A percentile compares a stretch with the other conserved stretches of the same genome.
These are phyloP conservation scores for Psilanteris sp. DNA, from an alignment of 1,140 invertebrate species.

Conservation along the genomic window DNA sequence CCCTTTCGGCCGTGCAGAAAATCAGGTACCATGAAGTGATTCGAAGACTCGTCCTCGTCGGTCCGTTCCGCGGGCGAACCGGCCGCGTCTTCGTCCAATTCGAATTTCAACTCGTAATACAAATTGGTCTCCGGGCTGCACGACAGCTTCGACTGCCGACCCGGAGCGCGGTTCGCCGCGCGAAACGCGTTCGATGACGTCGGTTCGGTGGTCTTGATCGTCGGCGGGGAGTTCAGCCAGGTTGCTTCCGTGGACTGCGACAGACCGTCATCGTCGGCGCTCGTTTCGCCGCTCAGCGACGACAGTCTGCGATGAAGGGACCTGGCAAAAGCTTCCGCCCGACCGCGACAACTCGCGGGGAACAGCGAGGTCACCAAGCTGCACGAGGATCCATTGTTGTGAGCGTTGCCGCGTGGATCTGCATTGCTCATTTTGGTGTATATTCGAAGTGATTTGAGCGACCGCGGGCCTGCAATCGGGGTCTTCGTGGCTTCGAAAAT, in stretches of 20 bases:
- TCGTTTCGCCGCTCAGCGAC: constrained; percentile 82
- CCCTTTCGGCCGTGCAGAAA: too few species aligned
- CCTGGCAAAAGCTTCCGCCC: constrained; percentile 88
- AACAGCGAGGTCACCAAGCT: constrained; percentile 80
- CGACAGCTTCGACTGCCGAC: constrained; percentile 73
- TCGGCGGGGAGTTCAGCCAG: constrained; percentile 67
- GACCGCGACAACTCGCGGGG: constrained; percentile 86
- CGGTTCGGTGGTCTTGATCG: constrained; percentile 75
- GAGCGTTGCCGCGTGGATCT: constrained; percentile 66
- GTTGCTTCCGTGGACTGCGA: constrained; percentile 62
- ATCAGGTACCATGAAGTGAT: too few species aligned
- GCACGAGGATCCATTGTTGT: constrained; percentile 72
- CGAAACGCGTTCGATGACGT: constrained; percentile 13
- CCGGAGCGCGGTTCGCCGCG: constrained; percentile 65
- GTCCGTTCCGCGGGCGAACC: constrained; percentile 85
- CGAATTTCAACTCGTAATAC: constrained; percentile 82
- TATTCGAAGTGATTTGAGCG: too few species aligned
- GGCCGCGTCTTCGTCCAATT: constrained; percentile 82
- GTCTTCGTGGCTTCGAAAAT: too few species aligned
- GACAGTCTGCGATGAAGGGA: constrained; percentile 86
- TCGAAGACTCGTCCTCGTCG: too few species aligned
- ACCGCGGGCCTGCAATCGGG: too few species aligned
- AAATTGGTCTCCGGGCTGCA: constrained; percentile 78
- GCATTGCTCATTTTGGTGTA: constrained; percentile 69
- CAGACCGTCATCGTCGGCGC: constrained; percentile 38